Conservation (phyloP, 2,113 vertebrate genomes). For the Origma solitaria region DNA sequence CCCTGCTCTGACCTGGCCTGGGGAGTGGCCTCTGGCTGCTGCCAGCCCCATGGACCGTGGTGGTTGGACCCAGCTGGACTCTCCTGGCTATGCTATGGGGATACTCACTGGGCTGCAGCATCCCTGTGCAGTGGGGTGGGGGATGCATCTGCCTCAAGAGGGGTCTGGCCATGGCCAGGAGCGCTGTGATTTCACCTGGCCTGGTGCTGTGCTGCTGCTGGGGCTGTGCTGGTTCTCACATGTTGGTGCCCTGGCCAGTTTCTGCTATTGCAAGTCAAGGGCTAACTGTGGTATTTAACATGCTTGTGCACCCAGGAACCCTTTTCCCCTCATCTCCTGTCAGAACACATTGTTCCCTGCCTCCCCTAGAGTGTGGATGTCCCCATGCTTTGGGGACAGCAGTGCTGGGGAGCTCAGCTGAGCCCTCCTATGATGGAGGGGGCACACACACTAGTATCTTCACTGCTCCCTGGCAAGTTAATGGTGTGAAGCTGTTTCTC, state of each 20-base stretch:
- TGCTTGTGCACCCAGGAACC: background rate
- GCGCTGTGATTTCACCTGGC: background rate
- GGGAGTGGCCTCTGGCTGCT: background rate
- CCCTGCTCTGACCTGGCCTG: background rate
- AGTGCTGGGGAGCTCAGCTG: background rate
- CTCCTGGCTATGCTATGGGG: background rate
- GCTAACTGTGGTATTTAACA: background rate
- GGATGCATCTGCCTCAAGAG: rapidly evolving
- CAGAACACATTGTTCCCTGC: no score
- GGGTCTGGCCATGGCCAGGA: background rate
- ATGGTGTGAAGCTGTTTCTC: background rate
- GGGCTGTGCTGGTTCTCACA: background rate
- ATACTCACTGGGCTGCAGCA: background rate
- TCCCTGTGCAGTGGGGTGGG: background rate
- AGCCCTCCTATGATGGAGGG: background rate
- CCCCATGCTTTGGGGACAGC: background rate
- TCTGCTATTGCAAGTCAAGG: background rate
- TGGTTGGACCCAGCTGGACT: background rate
- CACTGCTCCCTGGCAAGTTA: no score
- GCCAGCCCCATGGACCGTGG: background rate
- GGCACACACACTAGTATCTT: background rate
- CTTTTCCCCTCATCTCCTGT: background rate
- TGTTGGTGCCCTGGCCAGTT: background rate
- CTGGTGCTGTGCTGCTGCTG: background rate
- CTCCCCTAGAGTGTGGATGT: rapidly evolving